These are phyloP conservation scores for Trichopria drosophilae DNA, from an alignment of 2,888 invertebrate genomes.

Conservation along the genomic window DNA sequence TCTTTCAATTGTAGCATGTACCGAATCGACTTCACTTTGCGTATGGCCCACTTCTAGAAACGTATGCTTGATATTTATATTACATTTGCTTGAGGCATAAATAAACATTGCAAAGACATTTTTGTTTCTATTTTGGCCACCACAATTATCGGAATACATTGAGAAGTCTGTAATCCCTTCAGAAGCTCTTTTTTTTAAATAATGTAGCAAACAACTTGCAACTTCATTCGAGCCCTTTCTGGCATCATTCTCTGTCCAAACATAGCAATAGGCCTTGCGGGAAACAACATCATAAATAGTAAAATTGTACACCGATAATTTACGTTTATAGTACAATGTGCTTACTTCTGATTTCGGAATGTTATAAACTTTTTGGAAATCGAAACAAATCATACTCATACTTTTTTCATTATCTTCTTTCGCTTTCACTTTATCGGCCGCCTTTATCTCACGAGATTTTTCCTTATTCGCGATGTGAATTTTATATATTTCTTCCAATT, in stretches of 20 bases:
- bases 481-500: constrained; percentile 26
- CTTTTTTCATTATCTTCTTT: no score
- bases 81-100: constrained; percentile 31
- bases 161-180: constrained; percentile 33
- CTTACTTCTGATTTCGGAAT: constrained; percentile 11
- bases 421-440: constrained; percentile 7
- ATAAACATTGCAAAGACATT: constrained; percentile 37
- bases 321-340: constrained; percentile 33
- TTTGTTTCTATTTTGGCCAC: constrained; percentile 40
- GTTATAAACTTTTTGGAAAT: constrained; percentile 27
- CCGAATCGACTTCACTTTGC: constrained; percentile 40
- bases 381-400: constrained; percentile 22
- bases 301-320: constrained; percentile 35
- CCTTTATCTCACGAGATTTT: constrained; percentile 28
- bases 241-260: constrained; percentile 39
- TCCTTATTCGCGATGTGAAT: constrained; percentile 31
- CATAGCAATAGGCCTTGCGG: constrained; percentile 35
- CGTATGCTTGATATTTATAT: constrained; percentile 35
- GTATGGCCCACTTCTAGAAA: constrained; percentile 41
- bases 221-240: constrained; percentile 40
- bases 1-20: constrained; percentile 37
- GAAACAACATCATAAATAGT: constrained; percentile 32
- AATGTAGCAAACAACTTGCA: constrained; percentile 27
- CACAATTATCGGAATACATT: constrained; percentile 42
- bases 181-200: constrained; percentile 7